A percentile compares a stretch with the other conserved stretches of the same genome.
Evolutionary conservation across 2,888 invertebrate species (phyloP).

Genomic region (Clistopyga incitator): DNA sequence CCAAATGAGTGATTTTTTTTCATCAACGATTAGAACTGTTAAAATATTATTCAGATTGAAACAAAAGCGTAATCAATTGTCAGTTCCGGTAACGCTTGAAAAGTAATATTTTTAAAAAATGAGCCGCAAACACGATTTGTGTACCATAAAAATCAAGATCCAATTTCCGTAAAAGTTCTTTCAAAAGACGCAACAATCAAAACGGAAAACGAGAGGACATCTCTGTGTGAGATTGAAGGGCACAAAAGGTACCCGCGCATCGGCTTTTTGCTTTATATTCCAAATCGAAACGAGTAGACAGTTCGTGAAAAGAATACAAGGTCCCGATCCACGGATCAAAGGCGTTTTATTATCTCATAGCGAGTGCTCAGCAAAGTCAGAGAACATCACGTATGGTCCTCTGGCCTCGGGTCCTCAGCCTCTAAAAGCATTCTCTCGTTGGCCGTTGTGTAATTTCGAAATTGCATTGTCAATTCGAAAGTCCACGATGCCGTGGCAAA

Average conservation of each 20-base stretch:
- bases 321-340: constrained; percentile 50
- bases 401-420: constrained; percentile 39
- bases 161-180: background rate
- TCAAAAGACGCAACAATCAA: background rate
- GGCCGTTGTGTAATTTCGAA: constrained; percentile 70
- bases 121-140: background rate
- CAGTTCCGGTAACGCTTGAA: no score
- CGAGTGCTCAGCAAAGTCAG: constrained; percentile 13
- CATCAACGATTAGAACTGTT: no score
- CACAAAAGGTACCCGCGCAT: constrained; percentile 11
- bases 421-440: constrained; percentile 55
- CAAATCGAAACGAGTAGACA: constrained; percentile 15
- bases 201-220: background rate
- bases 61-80: no score
- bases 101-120: no score
- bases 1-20: no score
- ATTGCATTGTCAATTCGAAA: constrained; percentile 71
- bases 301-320: constrained; percentile 23
- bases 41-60: no score
- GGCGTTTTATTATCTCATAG: constrained; percentile 64
- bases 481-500: constrained; percentile 45
- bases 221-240: constrained; percentile 1
- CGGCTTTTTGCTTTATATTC: constrained; percentile 1
- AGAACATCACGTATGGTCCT: constrained; percentile 36
- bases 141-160: background rate